phyloP scores from a whole-genome alignment of 2,888 invertebrate species.

The Rhagophthalmus giganteus region DNA sequence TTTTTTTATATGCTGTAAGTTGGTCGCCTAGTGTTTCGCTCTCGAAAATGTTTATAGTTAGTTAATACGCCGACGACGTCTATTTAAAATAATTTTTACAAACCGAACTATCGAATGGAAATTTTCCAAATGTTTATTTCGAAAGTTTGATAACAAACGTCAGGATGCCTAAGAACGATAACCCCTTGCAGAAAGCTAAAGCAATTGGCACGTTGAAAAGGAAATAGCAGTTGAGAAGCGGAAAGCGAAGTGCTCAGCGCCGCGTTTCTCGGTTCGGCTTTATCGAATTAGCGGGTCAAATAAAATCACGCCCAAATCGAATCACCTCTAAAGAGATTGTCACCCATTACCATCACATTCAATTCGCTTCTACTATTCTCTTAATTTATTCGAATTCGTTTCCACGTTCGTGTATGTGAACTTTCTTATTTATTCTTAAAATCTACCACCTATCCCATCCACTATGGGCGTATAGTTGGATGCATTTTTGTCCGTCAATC shows the following conservation, averaged over 20 bases:
- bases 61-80: no score
- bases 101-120: no score
- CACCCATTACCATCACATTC: slow-evolving; percentile 55
- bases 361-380: slow-evolving; percentile 41
- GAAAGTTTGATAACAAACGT: slow-evolving; percentile 9
- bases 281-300: slow-evolving; percentile 55
- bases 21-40: no score
- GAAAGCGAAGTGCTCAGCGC: slow-evolving; percentile 30
- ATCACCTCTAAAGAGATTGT: slow-evolving; percentile 54
- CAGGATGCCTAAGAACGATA: slow-evolving; percentile 8
- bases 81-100: no score
- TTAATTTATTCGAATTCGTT: slow-evolving; percentile 25
- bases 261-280: slow-evolving; percentile 34
- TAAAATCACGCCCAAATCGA: slow-evolving; percentile 54
- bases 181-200: slow-evolving; percentile 13
- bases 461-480: no score
- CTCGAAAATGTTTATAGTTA: no score
- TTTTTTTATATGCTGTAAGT: no score
- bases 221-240: slow-evolving; percentile 30
- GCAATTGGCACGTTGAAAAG: slow-evolving; percentile 31
- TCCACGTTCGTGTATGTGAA: slow-evolving; percentile 1
- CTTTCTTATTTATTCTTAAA: neutral
- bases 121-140: no score
- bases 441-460: no score
- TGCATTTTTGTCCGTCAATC: no score